Base-by-base conservation (phyloP, 2,797 vertebrate species). In the Cirrhinus molitorella region DNA sequence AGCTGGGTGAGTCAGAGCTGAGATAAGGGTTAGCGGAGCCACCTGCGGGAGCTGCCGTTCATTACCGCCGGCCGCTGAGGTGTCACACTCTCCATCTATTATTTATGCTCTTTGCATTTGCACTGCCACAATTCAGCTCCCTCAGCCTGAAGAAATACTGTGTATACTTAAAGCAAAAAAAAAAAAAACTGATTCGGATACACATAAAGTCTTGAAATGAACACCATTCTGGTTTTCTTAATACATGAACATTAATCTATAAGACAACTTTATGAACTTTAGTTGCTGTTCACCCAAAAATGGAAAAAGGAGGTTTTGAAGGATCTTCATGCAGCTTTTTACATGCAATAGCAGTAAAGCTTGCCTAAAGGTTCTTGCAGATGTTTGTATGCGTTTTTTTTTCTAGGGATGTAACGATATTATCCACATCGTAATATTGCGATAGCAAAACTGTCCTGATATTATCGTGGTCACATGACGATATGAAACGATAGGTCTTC, bases 101-200 rank as follows among this genome's bases (percentile, higher is more conserved):
- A 94, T 94, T 94, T 93, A 94, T 93, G 93, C 94, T 91, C 91
- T 93, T 94, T 94, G 93, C 93, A 95, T 95, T 94, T 93, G 65
- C 81, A 77, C 74, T 83, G 81, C 74, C 74, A 83, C 92, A 94
- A 91, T 49, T 70, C 81, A 71, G 74, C 28, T 66, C 25, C 28
- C 28, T 61, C 74, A 75, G 61, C 37, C 81, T 78, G 73, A 55
- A 67, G 53, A 83, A 67, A 83, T 70, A 53, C 49, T 83, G 63
- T 51, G 40, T 59, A 34, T 47, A 34, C 51, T 70, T 67, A 16
- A 34, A 71, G 11, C 4, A 59, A 43, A 55, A 43, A 25, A 28
- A 55, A 61, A 31, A 31, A 77, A 47, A 59, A 0, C 5, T 5
- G 3, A 47, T 78, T 63, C 3, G 16, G 13, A 17, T 76, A 23